Evolutionary conservation across 2,113 vertebrate genomes (phyloP), one percentile per base, ranked within the genome.

Genomic region (Tautogolabrus adspersus): DNA sequence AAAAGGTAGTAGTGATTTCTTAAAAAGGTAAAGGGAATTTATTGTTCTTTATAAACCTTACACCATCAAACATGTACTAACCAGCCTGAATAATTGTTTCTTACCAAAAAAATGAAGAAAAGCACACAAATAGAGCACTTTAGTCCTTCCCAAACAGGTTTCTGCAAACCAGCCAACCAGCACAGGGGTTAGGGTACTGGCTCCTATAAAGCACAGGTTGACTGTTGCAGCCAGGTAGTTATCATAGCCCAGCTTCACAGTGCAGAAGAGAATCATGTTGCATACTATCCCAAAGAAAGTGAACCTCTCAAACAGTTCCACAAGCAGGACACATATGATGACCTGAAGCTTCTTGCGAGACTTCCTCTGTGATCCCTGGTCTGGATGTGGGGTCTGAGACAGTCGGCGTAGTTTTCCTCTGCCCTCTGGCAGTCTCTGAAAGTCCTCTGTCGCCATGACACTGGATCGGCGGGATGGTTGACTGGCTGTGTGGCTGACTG

Each of bases 261-360:
- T 97, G 92, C 97, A 98, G 89, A 97, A 98, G 10, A 97, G 92
- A 73, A 98, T 97, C 95, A 94, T 96, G 84, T 97, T 98, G 91
- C 97, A 98, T 46, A 97, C 93, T 0, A 98, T 96, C 82, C 96
- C 96, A 13, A 96, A 96, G 88, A 98, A 98, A 0, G 95, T 94
- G 81, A 98, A 97, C 40, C 95, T 94, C 85, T 98, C 96, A 0
- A 94, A 97, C 18, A 98, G 90, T 84, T 98, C 96, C 88, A 97
- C 96, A 23, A 97, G 91, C 81, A 99, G 89, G 44, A 97, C 88
- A 18, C 96, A 98, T 16, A 97, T 78, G 10, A 94, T 94, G 18
- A 92, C 94, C 79, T 94, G 93, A 16, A 94, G 84, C 78, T 95
- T 95, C 75, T 93, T 95, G 49, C 86, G 71, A 42, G 82, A 75